These are phyloP conservation scores for Branchinecta lindahli DNA, from an alignment of 1,140 invertebrate genomes.

Conservation along the genomic window DNA sequence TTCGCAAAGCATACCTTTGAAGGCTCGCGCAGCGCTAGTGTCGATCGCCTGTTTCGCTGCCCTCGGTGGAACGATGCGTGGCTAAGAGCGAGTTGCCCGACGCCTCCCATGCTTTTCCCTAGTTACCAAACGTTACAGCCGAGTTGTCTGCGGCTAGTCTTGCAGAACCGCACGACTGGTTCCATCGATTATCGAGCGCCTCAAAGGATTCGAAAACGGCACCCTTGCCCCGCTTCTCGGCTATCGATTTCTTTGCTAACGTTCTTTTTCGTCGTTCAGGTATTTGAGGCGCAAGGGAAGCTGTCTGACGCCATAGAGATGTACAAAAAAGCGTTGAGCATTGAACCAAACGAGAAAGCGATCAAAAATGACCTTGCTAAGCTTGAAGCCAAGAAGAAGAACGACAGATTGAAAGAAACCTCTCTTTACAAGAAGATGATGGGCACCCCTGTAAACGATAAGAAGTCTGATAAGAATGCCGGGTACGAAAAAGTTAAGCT, in stretches of 20 bases:
- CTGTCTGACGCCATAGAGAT: background rate
- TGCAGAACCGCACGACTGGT: too few relatives aligned
- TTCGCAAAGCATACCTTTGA: too few relatives aligned
- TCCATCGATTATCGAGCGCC: too few relatives aligned
- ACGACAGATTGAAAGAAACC: background rate
- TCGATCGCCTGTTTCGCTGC: too few relatives aligned
- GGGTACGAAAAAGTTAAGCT: slow-evolving; percentile 4
- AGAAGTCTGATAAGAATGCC: background rate
- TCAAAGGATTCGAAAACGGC: too few relatives aligned
- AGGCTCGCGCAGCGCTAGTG: too few relatives aligned
- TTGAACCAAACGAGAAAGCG: background rate
- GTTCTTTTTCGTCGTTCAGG: background rate
- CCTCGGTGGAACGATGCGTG: too few relatives aligned
- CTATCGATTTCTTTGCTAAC: background rate
- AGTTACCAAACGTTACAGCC: too few relatives aligned
- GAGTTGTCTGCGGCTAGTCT: too few relatives aligned
- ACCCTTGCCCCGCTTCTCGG: too few relatives aligned
- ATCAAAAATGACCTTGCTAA: background rate
- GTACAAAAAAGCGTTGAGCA: background rate
- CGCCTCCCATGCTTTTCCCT: too few relatives aligned
- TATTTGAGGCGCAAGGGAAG: background rate
- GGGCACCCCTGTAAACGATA: background rate
- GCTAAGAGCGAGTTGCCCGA: too few relatives aligned
- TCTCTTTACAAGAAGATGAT: background rate
- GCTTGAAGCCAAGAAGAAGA: background rate